Conservation (phyloP, 2,113 vertebrate genomes). For the Chloebia gouldiae region DNA sequence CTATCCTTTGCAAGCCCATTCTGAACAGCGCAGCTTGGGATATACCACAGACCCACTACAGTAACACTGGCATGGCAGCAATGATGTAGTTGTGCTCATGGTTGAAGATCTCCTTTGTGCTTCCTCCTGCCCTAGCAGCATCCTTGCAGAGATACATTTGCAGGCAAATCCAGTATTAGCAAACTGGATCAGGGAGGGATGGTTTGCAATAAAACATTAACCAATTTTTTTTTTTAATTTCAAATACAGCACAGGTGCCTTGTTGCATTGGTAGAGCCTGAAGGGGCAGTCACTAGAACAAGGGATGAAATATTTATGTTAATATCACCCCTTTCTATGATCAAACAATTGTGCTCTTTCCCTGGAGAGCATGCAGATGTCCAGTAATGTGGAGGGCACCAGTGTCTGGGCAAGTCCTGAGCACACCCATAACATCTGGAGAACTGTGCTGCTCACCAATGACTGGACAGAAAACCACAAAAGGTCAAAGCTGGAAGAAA, state of each 20-base stretch:
- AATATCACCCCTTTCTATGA: not conserved
- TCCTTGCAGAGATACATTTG: not conserved
- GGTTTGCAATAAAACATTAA: not conserved
- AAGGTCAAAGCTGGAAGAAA: not conserved
- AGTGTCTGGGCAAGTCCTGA: not conserved
- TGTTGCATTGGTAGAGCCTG: not conserved
- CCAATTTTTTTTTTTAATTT: not conserved
- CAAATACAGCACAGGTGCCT: rapidly evolving
- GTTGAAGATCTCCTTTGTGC: not conserved
- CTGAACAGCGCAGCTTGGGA: not conserved
- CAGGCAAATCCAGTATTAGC: not conserved
- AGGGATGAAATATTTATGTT: not conserved
- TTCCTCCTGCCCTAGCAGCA: not conserved
- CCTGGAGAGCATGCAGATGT: not conserved
- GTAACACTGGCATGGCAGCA: not conserved
- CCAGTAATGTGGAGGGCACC: not conserved
- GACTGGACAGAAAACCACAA: not conserved
- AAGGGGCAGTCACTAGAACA: not conserved
- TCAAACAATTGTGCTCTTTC: not conserved
- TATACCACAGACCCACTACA: not conserved
- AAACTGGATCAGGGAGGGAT: not conserved
- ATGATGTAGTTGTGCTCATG: rapidly evolving
- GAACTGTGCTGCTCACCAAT: not conserved
- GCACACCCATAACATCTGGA: rapidly evolving
- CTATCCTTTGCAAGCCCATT: not conserved